A percentile compares a stretch with the other conserved stretches of the same genome.
phyloP scores from a whole-genome alignment of 2,797 vertebrate genomes.

The Pseudochromis fuscus region DNA sequence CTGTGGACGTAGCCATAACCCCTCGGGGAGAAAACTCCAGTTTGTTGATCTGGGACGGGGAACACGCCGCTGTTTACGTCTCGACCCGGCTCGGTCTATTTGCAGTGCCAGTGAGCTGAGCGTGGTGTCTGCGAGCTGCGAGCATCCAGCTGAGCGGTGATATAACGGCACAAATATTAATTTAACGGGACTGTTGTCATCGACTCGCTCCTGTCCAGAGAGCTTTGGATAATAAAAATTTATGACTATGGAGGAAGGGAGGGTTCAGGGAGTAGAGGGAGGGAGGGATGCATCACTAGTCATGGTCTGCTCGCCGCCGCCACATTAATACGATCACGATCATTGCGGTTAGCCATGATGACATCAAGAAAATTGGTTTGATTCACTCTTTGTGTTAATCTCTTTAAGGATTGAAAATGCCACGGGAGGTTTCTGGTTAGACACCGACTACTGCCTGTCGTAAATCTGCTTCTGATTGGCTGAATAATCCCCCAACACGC shows the following conservation, averaged over 20 bases:
- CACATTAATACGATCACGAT: constrained; percentile 54
- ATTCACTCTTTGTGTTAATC: constrained; percentile 42
- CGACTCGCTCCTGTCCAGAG: constrained; percentile 48
- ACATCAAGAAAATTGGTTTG: constrained; percentile 56
- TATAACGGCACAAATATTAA: constrained; percentile 60
- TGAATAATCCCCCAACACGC: constrained; percentile 62
- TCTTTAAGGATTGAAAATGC: constrained; percentile 36
- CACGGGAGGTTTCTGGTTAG: constrained; percentile 58
- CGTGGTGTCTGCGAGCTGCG: constrained; percentile 52
- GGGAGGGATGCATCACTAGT: constrained; percentile 29
- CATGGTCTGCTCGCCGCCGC: constrained; percentile 58
- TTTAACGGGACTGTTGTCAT: constrained; percentile 61
- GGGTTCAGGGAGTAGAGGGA: no score
- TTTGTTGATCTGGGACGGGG: constrained; percentile 76
- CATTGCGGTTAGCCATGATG: constrained; percentile 56
- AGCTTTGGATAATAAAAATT: constrained; percentile 56
- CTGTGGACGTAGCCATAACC: constrained; percentile 69
- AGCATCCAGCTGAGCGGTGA: constrained; percentile 46
- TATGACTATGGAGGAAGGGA: constrained; percentile 41
- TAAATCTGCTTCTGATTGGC: constrained; percentile 74
- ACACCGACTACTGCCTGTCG: constrained; percentile 61
- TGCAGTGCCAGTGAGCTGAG: constrained; percentile 49
- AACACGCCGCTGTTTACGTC: constrained; percentile 72
- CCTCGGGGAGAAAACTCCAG: constrained; percentile 44
- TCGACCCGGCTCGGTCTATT: constrained; percentile 36